Evolutionary conservation across 2,797 vertebrate genomes (phyloP), one percentile per base, ranked within the genome.

Genomic region (Cyprinodon diabolis): DNA sequence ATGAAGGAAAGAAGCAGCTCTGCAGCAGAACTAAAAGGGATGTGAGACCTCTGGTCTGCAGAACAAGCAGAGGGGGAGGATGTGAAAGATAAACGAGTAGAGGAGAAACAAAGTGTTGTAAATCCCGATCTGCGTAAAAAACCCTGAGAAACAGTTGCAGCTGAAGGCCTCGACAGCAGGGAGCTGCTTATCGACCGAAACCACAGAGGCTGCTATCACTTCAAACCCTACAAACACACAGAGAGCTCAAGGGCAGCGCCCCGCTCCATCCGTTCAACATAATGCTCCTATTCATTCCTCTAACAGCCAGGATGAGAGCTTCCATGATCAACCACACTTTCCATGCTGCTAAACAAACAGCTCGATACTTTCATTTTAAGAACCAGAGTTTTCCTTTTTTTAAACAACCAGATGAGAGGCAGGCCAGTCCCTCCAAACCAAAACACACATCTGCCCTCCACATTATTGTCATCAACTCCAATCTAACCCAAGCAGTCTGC

Each of bases 101-200:
- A 37, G 63, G 37, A 66, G 60, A 55, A 2, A 35, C 66, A 71
- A 83, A 77, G 76, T 71, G 86, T 23, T 71, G 81, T 84, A 82
- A 80, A 87, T 84, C 73, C 55, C 19, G 66, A 45, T 15, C 15
- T 12, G 58, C 43, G 63, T 49, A 47, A 73, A 51, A 71, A 72
- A 4, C 74, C 11, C 56, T 0, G 49, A 37, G 56, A 49, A 66
- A 11, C 84, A 84, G 83, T 86, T 90, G 86, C 82, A 73, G 83
- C 78, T 3, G 63, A 80, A 67, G 73, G 76, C 76, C 83, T 74
- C 66, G 74, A 86, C 86, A 81, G 79, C 72, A 68, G 72, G 57
- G 79, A 69, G 68, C 17, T 19, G 45, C 86, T 92, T 90, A 91
- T 91, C 90, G 82, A 80, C 72, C 62, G 40, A 9, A 71, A 79